Evolutionary conservation across 2,113 vertebrate genomes (phyloP).

Genomic region (Pangasianodon gigas): DNA sequence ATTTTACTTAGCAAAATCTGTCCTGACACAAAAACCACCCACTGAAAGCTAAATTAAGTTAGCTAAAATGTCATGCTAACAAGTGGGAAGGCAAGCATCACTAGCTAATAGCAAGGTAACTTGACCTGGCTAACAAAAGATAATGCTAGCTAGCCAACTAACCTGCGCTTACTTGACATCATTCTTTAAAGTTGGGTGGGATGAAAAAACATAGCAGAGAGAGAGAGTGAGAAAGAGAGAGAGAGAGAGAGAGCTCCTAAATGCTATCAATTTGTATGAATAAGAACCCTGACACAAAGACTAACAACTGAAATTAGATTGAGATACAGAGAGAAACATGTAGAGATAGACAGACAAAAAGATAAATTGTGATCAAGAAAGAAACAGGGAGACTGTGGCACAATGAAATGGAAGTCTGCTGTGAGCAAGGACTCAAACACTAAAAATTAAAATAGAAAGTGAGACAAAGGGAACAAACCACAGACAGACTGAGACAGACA

Average conservation of each 20-base stretch:
- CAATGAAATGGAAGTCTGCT: background rate
- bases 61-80: background rate
- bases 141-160: background rate
- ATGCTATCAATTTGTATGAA: slow-evolving; percentile 19
- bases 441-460: background rate
- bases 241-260: slow-evolving; percentile 44
- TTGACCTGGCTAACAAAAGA: background rate
- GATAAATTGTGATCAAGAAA: background rate
- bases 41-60: background rate
- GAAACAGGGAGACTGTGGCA: too few relatives aligned
- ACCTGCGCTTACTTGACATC: background rate
- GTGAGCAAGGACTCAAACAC: background rate
- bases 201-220: background rate
- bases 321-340: background rate
- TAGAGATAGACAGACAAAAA: background rate
- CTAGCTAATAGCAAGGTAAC: background rate
- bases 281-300: background rate
- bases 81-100: background rate
- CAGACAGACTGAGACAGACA: background rate
- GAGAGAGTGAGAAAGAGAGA: slow-evolving; percentile 42
- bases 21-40: background rate
- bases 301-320: background rate
- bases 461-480: background rate
- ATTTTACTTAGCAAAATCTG: background rate
- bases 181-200: background rate